Conservation (phyloP, 2,888 invertebrate species). For the Patella depressa region DNA sequence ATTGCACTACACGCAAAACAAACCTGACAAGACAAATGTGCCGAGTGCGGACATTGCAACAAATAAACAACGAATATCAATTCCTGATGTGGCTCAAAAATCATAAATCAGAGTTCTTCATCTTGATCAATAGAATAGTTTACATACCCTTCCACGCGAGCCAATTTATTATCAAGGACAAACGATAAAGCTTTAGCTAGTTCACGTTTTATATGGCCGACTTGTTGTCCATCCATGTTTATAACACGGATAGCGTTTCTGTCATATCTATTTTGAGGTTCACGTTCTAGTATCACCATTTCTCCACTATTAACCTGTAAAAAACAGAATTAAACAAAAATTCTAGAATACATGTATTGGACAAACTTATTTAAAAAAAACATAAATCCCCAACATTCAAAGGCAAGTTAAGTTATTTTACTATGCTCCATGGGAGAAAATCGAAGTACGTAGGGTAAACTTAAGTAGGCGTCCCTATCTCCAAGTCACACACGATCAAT, state of each 20-base stretch:
- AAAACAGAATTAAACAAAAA: background rate
- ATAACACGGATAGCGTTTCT: constrained; percentile 47
- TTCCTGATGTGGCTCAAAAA: background rate
- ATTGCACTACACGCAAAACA: too few species aligned
- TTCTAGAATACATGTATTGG: background rate
- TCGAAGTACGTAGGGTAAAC: too few species aligned
- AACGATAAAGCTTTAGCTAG: constrained; percentile 44
- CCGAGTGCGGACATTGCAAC: too few species aligned
- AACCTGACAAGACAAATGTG: too few species aligned
- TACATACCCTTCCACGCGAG: constrained; percentile 47
- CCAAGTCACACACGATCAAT: too few species aligned
- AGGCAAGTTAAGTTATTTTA: too few species aligned
- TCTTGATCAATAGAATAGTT: background rate
- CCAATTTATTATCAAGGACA: constrained; percentile 42
- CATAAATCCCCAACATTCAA: background rate
- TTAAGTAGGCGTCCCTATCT: too few species aligned
- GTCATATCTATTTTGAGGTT: constrained; percentile 49
- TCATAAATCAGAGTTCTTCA: background rate
- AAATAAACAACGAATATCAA: too few species aligned
- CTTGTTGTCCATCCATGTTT: constrained; percentile 47
- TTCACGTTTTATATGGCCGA: constrained; percentile 53
- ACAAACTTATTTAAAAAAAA: background rate
- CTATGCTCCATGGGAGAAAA: too few species aligned
- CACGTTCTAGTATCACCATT: constrained; percentile 50
- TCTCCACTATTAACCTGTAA: constrained; percentile 51